Percentiles rank a stretch among this genome's conserved stretches.
Evolutionary conservation across 1,140 invertebrate genomes (phyloP).

Genomic region (Apocrypta bakeri): DNA sequence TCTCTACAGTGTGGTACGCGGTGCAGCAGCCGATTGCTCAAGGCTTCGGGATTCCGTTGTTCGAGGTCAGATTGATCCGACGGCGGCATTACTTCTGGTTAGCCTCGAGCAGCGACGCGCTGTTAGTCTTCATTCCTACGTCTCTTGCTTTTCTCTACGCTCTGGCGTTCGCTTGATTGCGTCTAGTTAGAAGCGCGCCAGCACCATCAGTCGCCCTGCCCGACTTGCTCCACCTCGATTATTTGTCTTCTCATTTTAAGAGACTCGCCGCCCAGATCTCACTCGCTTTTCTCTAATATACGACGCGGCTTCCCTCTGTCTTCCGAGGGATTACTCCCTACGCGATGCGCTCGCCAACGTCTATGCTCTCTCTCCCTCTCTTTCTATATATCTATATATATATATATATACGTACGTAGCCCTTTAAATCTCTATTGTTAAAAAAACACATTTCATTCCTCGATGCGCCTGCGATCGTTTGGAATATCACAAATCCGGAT

Average conservation of each 20-base stretch:
- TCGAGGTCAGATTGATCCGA: conserved; percentile 70
- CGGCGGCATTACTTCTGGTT: conserved; percentile 73
- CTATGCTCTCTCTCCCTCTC: background rate
- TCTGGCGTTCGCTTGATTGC: conserved; percentile 67
- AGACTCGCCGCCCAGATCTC: conserved; percentile 50
- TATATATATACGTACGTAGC: too few species aligned
- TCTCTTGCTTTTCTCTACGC: conserved; percentile 50
- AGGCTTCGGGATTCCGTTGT: conserved; percentile 59
- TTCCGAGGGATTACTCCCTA: conserved; percentile 17
- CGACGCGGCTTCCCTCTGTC: background rate
- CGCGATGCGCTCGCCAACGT: background rate
- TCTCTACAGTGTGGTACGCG: background rate
- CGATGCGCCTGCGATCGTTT: too few species aligned
- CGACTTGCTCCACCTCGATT: conserved; percentile 65
- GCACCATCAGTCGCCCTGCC: conserved; percentile 68
- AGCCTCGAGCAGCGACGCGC: conserved; percentile 68
- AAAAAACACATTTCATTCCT: too few species aligned
- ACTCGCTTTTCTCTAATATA: background rate
- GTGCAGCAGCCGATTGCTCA: conserved; percentile 45
- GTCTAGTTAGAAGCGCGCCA: conserved; percentile 72
- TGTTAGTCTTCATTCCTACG: conserved; percentile 73
- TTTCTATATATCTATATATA: too few species aligned
- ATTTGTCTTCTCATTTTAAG: conserved; percentile 72
- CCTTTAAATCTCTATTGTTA: too few species aligned
- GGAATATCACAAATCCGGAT: too few species aligned